Evolutionary conservation across 2,797 vertebrate species (phyloP), one percentile per base, ranked within the genome.

Genomic region (Geotria australis): DNA sequence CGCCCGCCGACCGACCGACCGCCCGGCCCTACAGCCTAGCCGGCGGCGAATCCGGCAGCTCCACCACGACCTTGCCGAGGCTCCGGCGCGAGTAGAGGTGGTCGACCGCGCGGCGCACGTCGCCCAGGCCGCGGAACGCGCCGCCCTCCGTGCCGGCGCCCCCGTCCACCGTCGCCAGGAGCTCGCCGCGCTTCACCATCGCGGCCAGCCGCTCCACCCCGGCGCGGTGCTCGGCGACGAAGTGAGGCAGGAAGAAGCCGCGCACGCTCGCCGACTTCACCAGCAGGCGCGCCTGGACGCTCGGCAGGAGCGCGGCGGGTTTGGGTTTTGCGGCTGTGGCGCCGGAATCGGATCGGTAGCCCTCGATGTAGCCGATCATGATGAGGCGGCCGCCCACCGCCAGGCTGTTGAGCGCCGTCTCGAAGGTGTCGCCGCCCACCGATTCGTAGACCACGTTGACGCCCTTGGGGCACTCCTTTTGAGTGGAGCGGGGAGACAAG

Each of bases 71-170:
- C 71, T 94, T 94, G 63, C 88, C 85, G 62, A 76, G 70, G 71
- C 94, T 96, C 68, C 76, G 82, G 59, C 84, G 76, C 46, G 71
- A 70, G 63, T 91, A 91, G 81, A 93, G 78, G 71, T 88, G 77
- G 70, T 91, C 80, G 62, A 91, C 75, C 6, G 86, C 85, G 63
- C 71, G 72, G 73, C 81, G 88, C 49, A 91, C 68, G 1, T 84
- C 79, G 68, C 83, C 81, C 69, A 93, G 67, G 57, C 83, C 81
- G 10, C 62, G 65, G 60, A 91, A 91, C 67, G 66, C 75, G 62
- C 83, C 83, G 66, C 70, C 77, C 1, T 69, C 64, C 47, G 76
- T 68, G 67, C 57, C 58, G 47, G 78, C 74, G 61, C 88, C 83
- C 6, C 66, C 61, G 65, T 96, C 84, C 64, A 93, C 78, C 73